Evolutionary conservation across 2,797 vertebrate genomes (phyloP).

Genomic region (Lemur catta): DNA sequence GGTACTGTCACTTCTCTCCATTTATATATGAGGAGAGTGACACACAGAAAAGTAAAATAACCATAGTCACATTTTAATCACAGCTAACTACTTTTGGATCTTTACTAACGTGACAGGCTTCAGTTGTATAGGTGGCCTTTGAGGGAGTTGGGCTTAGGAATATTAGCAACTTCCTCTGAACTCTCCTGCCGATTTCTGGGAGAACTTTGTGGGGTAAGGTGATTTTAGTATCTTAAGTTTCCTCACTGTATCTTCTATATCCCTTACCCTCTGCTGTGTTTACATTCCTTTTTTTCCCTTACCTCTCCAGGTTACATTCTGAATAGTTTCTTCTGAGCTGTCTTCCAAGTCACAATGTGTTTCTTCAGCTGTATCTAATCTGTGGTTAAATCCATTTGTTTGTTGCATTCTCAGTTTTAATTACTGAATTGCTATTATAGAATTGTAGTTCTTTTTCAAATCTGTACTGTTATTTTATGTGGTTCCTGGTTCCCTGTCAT

Average conservation of each 20-base stretch:
- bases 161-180: not conserved
- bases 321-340: not conserved
- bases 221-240: not conserved
- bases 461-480: not conserved
- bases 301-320: not conserved
- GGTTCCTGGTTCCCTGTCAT: not conserved
- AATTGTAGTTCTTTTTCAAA: slow-evolving; percentile 19
- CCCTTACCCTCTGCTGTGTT: not conserved
- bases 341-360: not conserved
- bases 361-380: slow-evolving; percentile 45
- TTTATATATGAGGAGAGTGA: not conserved
- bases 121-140: not conserved
- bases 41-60: not conserved
- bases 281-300: not conserved
- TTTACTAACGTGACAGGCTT: not conserved
- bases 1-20: not conserved
- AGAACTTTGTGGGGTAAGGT: not conserved
- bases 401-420: not conserved
- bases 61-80: not conserved
- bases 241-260: not conserved
- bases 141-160: not conserved
- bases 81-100: not conserved
- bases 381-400: not conserved
- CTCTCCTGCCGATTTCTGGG: not conserved
- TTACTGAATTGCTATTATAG: slow-evolving; percentile 9